Evolutionary conservation across 2,888 invertebrate species (phyloP).

Genomic region (Gonocerus acuteangulatus): DNA sequence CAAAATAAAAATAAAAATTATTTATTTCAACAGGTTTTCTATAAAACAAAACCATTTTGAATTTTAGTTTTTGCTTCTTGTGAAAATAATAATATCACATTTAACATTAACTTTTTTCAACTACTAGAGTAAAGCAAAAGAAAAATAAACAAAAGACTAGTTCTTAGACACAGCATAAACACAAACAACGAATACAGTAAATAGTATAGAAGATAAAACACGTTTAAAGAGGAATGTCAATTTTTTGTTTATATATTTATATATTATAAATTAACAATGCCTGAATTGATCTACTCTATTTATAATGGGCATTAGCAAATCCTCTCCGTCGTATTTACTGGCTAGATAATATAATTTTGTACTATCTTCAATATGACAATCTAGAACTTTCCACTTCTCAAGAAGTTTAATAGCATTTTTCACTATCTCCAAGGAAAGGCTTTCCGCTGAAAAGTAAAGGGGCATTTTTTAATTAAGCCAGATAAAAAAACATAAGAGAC

Average conservation of each 20-base stretch:
- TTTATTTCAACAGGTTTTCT: not conserved
- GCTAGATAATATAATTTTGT: constrained; percentile 47
- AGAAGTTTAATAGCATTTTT: constrained; percentile 75
- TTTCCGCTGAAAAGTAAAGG: constrained; percentile 60
- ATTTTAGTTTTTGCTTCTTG: too few species aligned
- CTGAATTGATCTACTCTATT: constrained; percentile 41
- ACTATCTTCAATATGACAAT: constrained; percentile 46
- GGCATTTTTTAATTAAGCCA: too few species aligned
- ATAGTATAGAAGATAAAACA: not conserved
- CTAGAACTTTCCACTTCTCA: constrained; percentile 72
- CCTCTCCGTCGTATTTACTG: constrained; percentile 45
- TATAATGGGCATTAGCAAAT: constrained; percentile 42
- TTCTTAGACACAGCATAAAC: not conserved
- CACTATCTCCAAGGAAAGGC: constrained; percentile 77
- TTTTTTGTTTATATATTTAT: not conserved
- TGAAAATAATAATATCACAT: too few species aligned
- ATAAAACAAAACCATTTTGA: too few species aligned
- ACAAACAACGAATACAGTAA: not conserved
- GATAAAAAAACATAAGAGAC: not conserved
- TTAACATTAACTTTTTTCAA: not conserved
- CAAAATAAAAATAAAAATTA: not conserved
- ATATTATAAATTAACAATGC: not conserved
- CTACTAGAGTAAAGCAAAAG: constrained; percentile 3
- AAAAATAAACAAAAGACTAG: not conserved
- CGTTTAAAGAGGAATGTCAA: constrained; percentile 3